Base-by-base conservation (phyloP, 2,888 invertebrate species). In the Microchrysa polita region DNA sequence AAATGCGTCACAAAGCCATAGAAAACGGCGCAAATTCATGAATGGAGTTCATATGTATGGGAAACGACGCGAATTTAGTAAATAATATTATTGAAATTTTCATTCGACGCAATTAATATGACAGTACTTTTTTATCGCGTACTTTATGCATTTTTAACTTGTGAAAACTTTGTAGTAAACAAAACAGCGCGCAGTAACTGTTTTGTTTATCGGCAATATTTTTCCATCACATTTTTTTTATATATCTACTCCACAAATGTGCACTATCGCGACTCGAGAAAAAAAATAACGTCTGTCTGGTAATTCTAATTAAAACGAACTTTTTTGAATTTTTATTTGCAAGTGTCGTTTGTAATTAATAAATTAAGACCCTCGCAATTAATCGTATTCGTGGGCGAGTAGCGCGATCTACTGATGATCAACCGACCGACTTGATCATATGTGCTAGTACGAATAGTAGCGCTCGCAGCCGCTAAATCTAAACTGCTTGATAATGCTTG, bases 361-460 rank as follows among this genome's bases (percentile, higher is more conserved):
- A 7, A 34, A 7, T 34, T n/a, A n/a, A 34, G 4, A 34, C 27
- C 48, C 48, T 12, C 12, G 2, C 12, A 2, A 2, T 48, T 2
- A 48, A 48, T n/a, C n/a, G n/a, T n/a, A 7, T 18, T 55, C 55
- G 10, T n/a, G 22, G 16, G 55, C 18, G 18, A 5, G n/a, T 16
- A 55, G 55, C 22, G 55, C 14, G 18, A 55, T 34, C 14, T 7
- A 12, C 48, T 7, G 5, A n/a, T 40, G 42, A 42, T 40, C 61
- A 42, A 65, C 65, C 48, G 65, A 48, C 65, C 48, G 65, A 48
- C 65, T 2, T 12, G 65, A 65, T 65, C 65, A 65, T 65, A 65
- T 65, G 65, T 16, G n/a, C n/a, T n/a, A n/a, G n/a, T n/a, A n/a
- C n/a, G n/a, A n/a, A n/a, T n/a, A n/a, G n/a, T n/a, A n/a, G n/a